Evolutionary conservation across 2,888 invertebrate genomes (phyloP).

Genomic region (Myathropa florea): DNA sequence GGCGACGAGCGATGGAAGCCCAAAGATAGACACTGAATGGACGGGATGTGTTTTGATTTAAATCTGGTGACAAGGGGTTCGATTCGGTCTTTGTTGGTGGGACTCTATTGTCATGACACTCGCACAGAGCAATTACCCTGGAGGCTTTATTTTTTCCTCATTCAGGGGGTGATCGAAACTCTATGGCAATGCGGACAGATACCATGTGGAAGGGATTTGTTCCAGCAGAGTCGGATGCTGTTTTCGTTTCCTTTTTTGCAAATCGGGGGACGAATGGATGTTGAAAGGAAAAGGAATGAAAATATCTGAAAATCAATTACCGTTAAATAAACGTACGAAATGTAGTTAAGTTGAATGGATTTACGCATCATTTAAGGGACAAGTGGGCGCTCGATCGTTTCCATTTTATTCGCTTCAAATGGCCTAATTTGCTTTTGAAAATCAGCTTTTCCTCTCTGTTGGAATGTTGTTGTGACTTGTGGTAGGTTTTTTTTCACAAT

Average conservation of each 20-base stretch:
- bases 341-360: conserved; percentile 71
- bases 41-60: neutral
- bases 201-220: conserved; percentile 63
- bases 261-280: neutral
- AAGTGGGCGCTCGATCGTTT: conserved; percentile 62
- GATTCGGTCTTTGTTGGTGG: conserved; percentile 44
- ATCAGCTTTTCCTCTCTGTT: neutral
- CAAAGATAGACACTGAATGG: neutral
- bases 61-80: conserved; percentile 43
- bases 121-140: conserved; percentile 73
- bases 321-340: conserved; percentile 67
- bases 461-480: neutral
- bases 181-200: conserved; percentile 41
- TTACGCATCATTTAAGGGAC: conserved; percentile 73
- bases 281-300: conserved; percentile 22
- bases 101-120: conserved; percentile 73
- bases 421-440: conserved; percentile 41
- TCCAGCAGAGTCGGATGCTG: conserved; percentile 35
- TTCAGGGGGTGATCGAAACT: conserved; percentile 31
- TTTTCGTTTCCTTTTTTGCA: conserved; percentile 16
- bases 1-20: neutral
- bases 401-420: conserved; percentile 18
- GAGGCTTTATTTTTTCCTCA: conserved; percentile 55
- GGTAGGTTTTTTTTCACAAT: neutral
- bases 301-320: conserved; percentile 70